phyloP scores from a whole-genome alignment of 2,797 vertebrate species.

The Gadopsis marmoratus region DNA sequence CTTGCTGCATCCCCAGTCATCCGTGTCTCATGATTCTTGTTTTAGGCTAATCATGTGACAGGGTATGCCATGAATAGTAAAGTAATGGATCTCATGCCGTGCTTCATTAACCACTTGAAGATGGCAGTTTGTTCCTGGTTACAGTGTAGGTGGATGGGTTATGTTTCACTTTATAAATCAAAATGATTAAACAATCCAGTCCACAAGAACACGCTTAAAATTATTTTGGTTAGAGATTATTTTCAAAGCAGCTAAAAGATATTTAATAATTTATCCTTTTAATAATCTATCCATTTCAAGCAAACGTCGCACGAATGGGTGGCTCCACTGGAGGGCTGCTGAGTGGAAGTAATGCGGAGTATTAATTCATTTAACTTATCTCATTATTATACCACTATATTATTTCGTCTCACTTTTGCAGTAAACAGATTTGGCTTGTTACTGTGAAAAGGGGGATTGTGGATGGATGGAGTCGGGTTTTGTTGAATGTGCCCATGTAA shows the following conservation, averaged over 20 bases:
- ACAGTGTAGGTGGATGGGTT: constrained; percentile 16
- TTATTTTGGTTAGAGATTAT: constrained; percentile 6
- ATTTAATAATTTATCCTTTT: constrained; percentile 1
- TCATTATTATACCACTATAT: background rate
- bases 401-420: background rate
- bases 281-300: too few relatives aligned
- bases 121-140: constrained; percentile 61
- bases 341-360: constrained; percentile 8
- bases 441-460: background rate
- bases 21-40: constrained; percentile 83
- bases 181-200: background rate
- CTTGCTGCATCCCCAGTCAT: constrained; percentile 29
- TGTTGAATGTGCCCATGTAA: background rate
- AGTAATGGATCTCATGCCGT: constrained; percentile 80
- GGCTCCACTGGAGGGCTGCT: constrained; percentile 12
- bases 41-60: constrained; percentile 81
- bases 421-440: background rate
- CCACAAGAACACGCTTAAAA: background rate
- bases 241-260: background rate
- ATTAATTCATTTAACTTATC: background rate
- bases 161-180: constrained; percentile 4
- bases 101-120: constrained; percentile 77
- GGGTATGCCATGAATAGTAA: constrained; percentile 70
- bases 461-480: too few relatives aligned
- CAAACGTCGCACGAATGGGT: constrained; percentile 56